These are phyloP conservation scores for Molorchus minor DNA, from an alignment of 2,888 invertebrate genomes.

Conservation along the genomic window DNA sequence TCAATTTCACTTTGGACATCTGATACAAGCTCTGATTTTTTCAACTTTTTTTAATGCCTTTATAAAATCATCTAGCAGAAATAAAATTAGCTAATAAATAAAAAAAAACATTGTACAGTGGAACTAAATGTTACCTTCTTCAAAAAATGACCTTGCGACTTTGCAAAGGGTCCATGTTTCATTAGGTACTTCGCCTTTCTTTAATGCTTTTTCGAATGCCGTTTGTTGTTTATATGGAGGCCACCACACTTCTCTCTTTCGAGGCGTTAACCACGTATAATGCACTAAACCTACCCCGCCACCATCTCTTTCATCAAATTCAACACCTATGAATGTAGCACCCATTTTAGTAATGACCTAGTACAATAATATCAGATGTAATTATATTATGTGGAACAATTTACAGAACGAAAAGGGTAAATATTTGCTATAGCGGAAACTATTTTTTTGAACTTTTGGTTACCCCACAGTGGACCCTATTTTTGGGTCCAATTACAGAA, in stretches of 20 bases:
- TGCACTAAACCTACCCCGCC: background rate
- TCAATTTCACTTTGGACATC: background rate
- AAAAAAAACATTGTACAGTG: background rate
- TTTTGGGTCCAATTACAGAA: too few species aligned
- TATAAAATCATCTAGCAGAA: background rate
- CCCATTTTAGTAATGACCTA: background rate
- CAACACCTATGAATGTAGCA: too few species aligned
- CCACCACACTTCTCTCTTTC: conserved; percentile 2
- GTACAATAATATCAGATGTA: conserved; percentile 1
- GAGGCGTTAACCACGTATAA: background rate
- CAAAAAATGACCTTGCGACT: conserved; percentile 3
- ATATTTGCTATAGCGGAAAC: too few species aligned
- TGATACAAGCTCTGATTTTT: background rate
- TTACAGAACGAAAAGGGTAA: conserved; percentile 1
- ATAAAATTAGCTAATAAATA: background rate
- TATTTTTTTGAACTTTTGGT: too few species aligned
- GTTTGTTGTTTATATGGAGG: conserved; percentile 1
- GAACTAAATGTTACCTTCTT: conserved; percentile 1
- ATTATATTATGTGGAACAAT: conserved; percentile 3
- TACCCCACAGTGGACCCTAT: too few species aligned
- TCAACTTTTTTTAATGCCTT: background rate
- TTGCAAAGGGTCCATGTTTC: conserved; percentile 1
- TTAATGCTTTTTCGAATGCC: too few species aligned
- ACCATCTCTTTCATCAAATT: too few species aligned
- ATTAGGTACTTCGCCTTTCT: background rate